Percentiles rank a stretch among this genome's conserved stretches.
Evolutionary conservation across 2,113 vertebrate species (phyloP).

Genomic region (Callaeas wilsoni): DNA sequence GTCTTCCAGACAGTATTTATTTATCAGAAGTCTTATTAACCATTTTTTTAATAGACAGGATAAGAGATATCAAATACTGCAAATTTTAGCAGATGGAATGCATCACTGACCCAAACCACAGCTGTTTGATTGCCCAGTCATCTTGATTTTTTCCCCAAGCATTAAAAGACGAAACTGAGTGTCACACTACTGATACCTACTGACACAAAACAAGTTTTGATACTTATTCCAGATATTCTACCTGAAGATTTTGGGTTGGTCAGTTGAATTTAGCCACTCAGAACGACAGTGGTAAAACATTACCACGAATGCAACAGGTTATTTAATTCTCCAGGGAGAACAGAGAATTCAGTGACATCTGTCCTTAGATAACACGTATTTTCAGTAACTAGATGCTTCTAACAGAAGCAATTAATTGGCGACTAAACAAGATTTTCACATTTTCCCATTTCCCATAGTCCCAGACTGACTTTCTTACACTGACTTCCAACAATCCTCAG

Average conservation of each 20-base stretch:
- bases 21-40: neutral
- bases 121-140: neutral
- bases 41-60: neutral
- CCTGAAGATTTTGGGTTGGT: neutral
- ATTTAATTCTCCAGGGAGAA: neutral
- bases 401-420: neutral
- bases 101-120: neutral
- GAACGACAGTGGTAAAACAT: neutral
- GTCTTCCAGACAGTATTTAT: neutral
- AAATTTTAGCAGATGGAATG: neutral
- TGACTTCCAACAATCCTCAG: neutral
- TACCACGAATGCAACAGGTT: neutral
- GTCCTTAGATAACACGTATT: neutral
- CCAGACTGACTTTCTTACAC: neutral
- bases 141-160: neutral
- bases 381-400: neutral
- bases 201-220: neutral
- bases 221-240: neutral
- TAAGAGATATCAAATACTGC: neutral
- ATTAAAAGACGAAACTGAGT: neutral
- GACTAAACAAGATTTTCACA: neutral
- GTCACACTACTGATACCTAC: neutral
- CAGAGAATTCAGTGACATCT: neutral
- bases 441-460: neutral
- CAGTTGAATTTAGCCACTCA: neutral